Conservation (phyloP, 2,888 invertebrate species). For the Teinopalpus imperialis region DNA sequence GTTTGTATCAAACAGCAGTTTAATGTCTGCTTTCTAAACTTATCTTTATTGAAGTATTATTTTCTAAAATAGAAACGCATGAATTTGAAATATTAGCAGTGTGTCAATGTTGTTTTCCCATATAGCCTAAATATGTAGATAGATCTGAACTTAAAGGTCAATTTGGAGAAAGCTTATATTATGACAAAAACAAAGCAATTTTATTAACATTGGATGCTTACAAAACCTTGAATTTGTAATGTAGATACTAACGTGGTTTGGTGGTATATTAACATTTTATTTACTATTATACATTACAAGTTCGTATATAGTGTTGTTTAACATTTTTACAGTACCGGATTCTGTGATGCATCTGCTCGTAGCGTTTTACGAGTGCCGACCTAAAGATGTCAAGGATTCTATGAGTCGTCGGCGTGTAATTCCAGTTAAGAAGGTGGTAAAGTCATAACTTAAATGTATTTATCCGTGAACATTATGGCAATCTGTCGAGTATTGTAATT, state of each 20-base stretch:
- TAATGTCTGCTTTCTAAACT: not conserved
- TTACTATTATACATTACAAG: constrained; percentile 8
- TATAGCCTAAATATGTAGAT: constrained; percentile 37
- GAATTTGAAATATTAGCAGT: constrained; percentile 33
- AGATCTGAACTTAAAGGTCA: constrained; percentile 32
- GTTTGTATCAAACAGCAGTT: too few species aligned
- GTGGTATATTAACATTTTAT: constrained; percentile 11
- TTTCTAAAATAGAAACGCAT: constrained; percentile 8
- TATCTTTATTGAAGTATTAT: too few species aligned
- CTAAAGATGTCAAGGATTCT: constrained; percentile 51
- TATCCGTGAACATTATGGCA: not conserved
- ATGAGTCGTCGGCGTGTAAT: constrained; percentile 33
- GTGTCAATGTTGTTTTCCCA: constrained; percentile 49
- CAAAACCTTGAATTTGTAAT: not conserved
- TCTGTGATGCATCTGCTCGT: constrained; percentile 32
- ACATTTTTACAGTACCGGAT: constrained; percentile 30
- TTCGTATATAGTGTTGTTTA: constrained; percentile 23
- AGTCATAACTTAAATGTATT: constrained; percentile 27
- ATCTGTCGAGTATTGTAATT: not conserved
- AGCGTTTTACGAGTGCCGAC: constrained; percentile 33
- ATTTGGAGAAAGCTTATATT: constrained; percentile 30
- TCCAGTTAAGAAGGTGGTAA: constrained; percentile 41
- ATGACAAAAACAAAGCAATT: constrained; percentile 29
- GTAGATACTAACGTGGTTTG: too few species aligned
- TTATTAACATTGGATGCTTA: not conserved